Evolutionary conservation across 2,113 vertebrate genomes (phyloP).

Genomic region (Gobius niger): DNA sequence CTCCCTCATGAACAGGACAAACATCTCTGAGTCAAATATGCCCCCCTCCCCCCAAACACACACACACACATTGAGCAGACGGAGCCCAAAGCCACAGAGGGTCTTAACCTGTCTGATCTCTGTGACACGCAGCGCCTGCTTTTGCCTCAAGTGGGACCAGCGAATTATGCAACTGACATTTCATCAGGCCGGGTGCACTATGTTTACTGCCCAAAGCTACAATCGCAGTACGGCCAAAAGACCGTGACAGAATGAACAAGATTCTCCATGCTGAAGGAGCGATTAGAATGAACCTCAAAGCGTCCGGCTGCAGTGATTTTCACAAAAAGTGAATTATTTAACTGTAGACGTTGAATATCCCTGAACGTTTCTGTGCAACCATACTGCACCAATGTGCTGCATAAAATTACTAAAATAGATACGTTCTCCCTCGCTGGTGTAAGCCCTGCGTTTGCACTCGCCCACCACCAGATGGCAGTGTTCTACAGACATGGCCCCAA

Average conservation of each 20-base stretch:
- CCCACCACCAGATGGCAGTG: conserved; percentile 61
- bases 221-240: background rate
- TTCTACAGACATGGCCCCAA: conserved; percentile 9
- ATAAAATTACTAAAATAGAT: background rate
- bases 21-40: conserved; percentile 8
- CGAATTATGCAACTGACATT: conserved; percentile 67
- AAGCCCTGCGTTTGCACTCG: conserved; percentile 32
- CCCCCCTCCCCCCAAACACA: conserved; percentile 1
- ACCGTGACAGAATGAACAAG: no score
- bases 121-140: conserved; percentile 22
- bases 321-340: no score
- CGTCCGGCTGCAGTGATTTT: no score
- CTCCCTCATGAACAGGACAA: background rate
- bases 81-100: conserved; percentile 29
- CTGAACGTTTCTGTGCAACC: no score
- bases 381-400: no score
- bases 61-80: conserved; percentile 12
- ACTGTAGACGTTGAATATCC: no score
- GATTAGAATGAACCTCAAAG: no score
- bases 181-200: conserved; percentile 14
- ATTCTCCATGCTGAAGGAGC: no score
- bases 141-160: conserved; percentile 14
- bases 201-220: conserved; percentile 20
- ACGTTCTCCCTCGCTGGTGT: background rate
- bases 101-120: conserved; percentile 46